phyloP scores from a whole-genome alignment of 2,888 invertebrate genomes.

The Limnephilus lunatus region DNA sequence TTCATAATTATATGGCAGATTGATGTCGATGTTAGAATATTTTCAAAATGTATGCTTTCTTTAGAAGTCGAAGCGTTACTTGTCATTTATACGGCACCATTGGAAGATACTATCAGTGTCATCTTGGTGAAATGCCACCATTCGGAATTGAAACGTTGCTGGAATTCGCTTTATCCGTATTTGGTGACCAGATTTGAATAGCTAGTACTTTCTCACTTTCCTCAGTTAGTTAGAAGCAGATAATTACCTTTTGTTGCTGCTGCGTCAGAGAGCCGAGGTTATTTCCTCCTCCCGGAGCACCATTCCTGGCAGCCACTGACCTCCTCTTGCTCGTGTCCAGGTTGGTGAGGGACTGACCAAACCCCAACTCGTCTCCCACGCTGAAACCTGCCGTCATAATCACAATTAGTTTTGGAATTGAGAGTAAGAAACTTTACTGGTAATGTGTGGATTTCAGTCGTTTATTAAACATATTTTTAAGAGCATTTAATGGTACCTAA shows the following conservation, averaged over 20 bases:
- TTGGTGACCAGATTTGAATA: too few species aligned
- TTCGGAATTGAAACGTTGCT: too few species aligned
- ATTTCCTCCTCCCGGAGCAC: slow-evolving; percentile 70
- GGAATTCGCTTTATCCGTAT: too few species aligned
- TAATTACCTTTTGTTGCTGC: slow-evolving; percentile 55
- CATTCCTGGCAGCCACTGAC: slow-evolving; percentile 79
- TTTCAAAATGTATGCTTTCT: too few species aligned
- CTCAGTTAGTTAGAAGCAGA: neutral
- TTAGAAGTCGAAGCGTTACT: too few species aligned
- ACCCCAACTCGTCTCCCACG: slow-evolving; percentile 91
- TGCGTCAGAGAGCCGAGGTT: slow-evolving; percentile 71
- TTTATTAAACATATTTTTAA: neutral
- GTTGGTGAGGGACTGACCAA: slow-evolving; percentile 89
- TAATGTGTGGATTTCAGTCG: neutral
- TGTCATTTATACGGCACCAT: too few species aligned
- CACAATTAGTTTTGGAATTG: neutral
- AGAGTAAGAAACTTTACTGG: neutral
- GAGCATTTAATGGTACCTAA: neutral
- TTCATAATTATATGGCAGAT: too few species aligned
- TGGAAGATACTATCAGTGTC: too few species aligned
- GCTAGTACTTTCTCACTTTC: too few species aligned
- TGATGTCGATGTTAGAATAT: too few species aligned
- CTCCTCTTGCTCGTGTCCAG: slow-evolving; percentile 84
- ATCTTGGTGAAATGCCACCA: too few species aligned
- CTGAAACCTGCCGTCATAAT: slow-evolving; percentile 83